A percentile compares a stretch with the other conserved stretches of the same genome.
These are phyloP conservation scores for Amphipyra berbera DNA, from an alignment of 2,888 invertebrate genomes.

Conservation along the genomic window DNA sequence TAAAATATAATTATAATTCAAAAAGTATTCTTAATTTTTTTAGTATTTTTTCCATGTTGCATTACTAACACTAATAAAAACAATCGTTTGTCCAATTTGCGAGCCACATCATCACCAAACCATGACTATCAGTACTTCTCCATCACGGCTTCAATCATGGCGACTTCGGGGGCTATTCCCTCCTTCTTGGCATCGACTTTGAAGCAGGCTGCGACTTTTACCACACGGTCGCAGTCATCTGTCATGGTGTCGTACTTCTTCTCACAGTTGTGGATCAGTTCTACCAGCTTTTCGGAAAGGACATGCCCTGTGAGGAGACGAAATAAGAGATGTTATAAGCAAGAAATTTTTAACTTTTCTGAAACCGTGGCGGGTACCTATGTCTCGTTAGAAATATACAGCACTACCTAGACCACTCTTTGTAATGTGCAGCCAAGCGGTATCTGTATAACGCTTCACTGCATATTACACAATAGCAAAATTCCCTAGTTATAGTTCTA, in stretches of 20 bases:
- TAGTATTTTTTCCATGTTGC: conserved; percentile 25
- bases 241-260: conserved; percentile 74
- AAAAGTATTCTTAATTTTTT: conserved; percentile 19
- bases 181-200: conserved; percentile 75
- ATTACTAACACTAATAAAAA: conserved; percentile 21
- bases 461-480: no score
- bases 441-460: no score
- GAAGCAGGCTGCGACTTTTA: conserved; percentile 85
- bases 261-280: conserved; percentile 83
- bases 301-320: conserved; percentile 71
- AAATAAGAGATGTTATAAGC: background rate
- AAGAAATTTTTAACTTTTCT: no score
- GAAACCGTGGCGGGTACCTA: no score
- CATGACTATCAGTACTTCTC: conserved; percentile 72
- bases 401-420: no score
- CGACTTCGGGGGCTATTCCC: conserved; percentile 83
- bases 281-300: conserved; percentile 78
- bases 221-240: conserved; percentile 82
- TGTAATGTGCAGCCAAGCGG: no score
- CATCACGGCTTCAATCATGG: conserved; percentile 84
- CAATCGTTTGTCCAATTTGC: conserved; percentile 7
- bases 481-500: no score
- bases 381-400: no score
- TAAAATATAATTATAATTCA: conserved; percentile 21
- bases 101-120: background rate